Evolutionary conservation across 2,113 vertebrate species (phyloP).

Genomic region (Genyomyrus donnyi): DNA sequence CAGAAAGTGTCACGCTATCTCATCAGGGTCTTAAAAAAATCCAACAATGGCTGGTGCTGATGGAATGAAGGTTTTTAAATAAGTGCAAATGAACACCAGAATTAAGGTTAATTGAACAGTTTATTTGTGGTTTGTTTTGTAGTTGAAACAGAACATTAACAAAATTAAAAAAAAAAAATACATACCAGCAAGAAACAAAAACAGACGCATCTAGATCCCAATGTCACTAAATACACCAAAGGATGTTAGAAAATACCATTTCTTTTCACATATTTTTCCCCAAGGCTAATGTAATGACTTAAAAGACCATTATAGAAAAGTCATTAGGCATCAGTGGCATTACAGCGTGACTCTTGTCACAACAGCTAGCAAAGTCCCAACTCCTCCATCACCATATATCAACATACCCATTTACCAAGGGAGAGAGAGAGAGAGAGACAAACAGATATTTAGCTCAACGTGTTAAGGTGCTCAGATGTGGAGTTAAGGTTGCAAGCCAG

Average conservation of each 20-base stretch:
- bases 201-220: slow-evolving; percentile 11
- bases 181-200: slow-evolving; percentile 27
- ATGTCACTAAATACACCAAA: slow-evolving; percentile 19
- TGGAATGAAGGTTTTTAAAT: background rate
- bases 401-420: slow-evolving; percentile 30
- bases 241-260: slow-evolving; percentile 1
- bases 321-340: slow-evolving; percentile 37
- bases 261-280: background rate
- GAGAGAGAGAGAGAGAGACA: slow-evolving; percentile 17
- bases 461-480: slow-evolving; percentile 22
- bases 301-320: slow-evolving; percentile 24
- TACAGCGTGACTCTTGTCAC: slow-evolving; percentile 28
- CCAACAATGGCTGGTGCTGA: background rate
- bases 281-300: background rate
- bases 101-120: slow-evolving; percentile 38
- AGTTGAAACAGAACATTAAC: slow-evolving; percentile 49
- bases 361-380: slow-evolving; percentile 9
- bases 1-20: background rate
- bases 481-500: slow-evolving; percentile 23
- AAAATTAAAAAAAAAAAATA: slow-evolving; percentile 26
- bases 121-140: slow-evolving; percentile 56
- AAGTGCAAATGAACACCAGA: background rate
- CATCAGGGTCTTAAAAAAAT: background rate
- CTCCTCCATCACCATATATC: slow-evolving; percentile 22
- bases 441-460: slow-evolving; percentile 19